These are phyloP conservation scores for Heliconius hermathena DNA, from an alignment of 1,140 invertebrate species.

Conservation along the genomic window DNA sequence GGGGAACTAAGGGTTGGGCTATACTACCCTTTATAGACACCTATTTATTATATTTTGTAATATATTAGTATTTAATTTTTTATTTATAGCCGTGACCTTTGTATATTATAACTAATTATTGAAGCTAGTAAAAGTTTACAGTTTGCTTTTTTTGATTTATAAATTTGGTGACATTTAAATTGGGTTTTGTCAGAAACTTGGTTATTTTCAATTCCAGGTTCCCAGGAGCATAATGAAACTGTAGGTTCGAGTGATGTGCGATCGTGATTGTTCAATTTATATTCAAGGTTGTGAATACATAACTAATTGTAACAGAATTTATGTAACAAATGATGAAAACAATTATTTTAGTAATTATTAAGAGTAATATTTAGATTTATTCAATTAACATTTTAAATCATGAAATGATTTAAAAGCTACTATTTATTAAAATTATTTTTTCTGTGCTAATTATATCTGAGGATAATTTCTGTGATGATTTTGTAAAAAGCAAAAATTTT, in stretches of 20 bases:
- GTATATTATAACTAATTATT: conserved; percentile 24
- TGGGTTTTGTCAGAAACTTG: neutral
- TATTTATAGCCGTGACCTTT: conserved; percentile 59
- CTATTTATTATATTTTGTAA: conserved; percentile 71
- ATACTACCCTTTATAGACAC: too few species aligned
- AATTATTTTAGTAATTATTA: neutral
- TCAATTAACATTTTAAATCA: neutral
- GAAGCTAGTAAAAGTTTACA: neutral
- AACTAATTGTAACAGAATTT: conserved; percentile 28
- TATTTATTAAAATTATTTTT: neutral
- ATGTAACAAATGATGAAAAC: neutral
- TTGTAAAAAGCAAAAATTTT: neutral
- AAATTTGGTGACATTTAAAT: neutral
- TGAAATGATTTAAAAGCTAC: neutral
- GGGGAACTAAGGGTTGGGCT: conserved; percentile 36
- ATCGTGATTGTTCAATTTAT: conserved; percentile 49
- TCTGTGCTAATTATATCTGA: neutral
- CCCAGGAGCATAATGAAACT: too few species aligned
- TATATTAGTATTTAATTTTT: conserved; percentile 71
- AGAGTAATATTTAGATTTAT: neutral
- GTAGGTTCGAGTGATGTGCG: conserved; percentile 18
- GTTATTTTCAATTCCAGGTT: neutral
- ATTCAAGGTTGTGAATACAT: conserved; percentile 47
- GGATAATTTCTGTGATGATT: neutral
- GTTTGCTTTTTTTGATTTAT: neutral